Base-by-base conservation (phyloP, 2,888 invertebrate species). In the Drosophila kuntzei region DNA sequence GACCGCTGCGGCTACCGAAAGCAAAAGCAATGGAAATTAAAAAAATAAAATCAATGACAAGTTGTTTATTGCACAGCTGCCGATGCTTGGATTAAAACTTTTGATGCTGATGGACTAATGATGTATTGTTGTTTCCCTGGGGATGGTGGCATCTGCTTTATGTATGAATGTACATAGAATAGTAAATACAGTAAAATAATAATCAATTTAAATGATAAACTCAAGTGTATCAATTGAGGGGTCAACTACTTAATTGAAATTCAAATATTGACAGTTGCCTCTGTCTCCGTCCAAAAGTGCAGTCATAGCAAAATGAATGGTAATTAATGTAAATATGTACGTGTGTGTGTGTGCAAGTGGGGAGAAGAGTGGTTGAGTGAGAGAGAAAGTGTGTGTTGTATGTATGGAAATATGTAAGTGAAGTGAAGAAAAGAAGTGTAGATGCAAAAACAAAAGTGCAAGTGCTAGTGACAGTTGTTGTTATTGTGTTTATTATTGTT, bases 111-210 rank as follows among this genome's bases (percentile, higher is more conserved):
- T 72, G 41, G 60, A 61, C 58, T 64, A 73, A 72, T 58, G 55
- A 16, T 77, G 72, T 67, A 41, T 63, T 72, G 60, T 58, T 49
- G 62, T 49, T 41, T 7, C 7, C 7, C 41, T 11, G 7, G 7
- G 59, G 74, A 37, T 62, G 68, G 50, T 59, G 41, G 41, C 72
- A 57, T 65, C 47, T 71, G 44, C 49, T 43, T 37, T 36, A 14
- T 11, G 18, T 37, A 11, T 51, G 29, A 25, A 16, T 49, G 20
- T 68, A 61, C 57, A 49, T 34, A 18, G 43, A 53, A 57, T n/a
- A n/a, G n/a, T n/a, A n/a, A n/a, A n/a, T n/a, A n/a, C n/a, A 63
- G 54, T 20, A 62, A 73, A 60, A 63, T 58, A 79, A 74, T 64
- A 79, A 74, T 71, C 27, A 49, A 74, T 54, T 51, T 34, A 66